These are phyloP conservation scores for Oreochromis niloticus DNA, from an alignment of 2,113 vertebrate species.

Conservation along the genomic window DNA sequence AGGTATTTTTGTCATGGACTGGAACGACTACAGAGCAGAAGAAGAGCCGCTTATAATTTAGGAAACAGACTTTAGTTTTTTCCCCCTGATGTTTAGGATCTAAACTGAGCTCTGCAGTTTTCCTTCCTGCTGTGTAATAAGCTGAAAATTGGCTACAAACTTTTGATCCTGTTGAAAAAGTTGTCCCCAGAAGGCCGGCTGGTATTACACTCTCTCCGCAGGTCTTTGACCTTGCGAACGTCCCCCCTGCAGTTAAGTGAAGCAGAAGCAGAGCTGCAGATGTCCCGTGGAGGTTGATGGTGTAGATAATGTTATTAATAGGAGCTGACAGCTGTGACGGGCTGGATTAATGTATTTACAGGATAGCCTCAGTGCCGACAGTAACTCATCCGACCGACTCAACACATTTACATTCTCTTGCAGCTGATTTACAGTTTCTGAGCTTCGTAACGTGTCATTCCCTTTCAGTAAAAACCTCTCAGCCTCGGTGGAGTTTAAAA, in stretches of 20 bases:
- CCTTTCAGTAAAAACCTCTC: not conserved
- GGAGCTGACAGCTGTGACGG: slow-evolving; percentile 25
- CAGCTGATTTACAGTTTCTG: not conserved
- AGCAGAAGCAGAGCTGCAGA: not conserved
- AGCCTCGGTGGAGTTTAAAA: not conserved
- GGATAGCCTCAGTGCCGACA: not conserved
- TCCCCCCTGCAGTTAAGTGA: not conserved
- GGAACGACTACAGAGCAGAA: not conserved
- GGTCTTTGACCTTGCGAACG: not conserved
- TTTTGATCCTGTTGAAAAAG: not conserved
- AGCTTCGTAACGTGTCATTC: not conserved
- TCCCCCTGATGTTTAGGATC: not conserved
- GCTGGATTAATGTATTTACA: slow-evolving; percentile 9
- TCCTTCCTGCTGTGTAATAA: not conserved
- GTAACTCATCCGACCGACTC: not conserved
- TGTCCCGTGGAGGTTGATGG: slow-evolving; percentile 15
- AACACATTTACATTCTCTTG: not conserved
- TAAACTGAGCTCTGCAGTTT: not conserved
- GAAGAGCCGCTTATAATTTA: not conserved
- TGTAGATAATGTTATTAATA: slow-evolving; percentile 26
- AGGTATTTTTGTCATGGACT: not conserved
- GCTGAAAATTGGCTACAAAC: not conserved
- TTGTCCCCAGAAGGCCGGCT: not conserved
- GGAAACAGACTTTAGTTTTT: not conserved
- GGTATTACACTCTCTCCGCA: not conserved